Conservation (phyloP, 2,797 vertebrate genomes). For the Epinephelus malabaricus region DNA sequence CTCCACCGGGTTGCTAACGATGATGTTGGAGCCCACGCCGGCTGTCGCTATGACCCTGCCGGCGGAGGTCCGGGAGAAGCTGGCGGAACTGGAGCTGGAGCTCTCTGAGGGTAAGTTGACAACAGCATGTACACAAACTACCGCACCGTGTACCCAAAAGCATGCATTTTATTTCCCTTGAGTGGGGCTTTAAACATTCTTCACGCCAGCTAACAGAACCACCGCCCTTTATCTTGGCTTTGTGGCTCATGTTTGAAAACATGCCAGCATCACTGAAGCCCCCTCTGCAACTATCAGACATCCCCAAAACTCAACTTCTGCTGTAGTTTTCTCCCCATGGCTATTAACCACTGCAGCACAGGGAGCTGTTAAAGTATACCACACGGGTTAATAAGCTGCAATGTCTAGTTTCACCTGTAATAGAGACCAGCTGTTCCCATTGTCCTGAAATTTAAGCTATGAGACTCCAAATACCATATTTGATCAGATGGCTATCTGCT, state of each 20-base stretch:
- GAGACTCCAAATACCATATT: constrained; percentile 29
- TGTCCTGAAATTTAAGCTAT: constrained; percentile 22
- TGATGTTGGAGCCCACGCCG: constrained; percentile 87
- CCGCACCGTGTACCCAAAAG: background rate
- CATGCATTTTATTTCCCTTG: background rate
- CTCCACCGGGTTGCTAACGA: constrained; percentile 83
- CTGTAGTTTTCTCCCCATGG: constrained; percentile 31
- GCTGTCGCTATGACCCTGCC: constrained; percentile 85
- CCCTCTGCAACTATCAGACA: background rate
- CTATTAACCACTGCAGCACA: constrained; percentile 4
- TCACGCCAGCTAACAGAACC: constrained; percentile 51
- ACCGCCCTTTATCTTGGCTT: constrained; percentile 67
- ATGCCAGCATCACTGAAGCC: constrained; percentile 43
- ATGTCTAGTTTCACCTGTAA: background rate
- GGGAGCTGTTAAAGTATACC: background rate
- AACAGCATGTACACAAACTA: constrained; percentile 15
- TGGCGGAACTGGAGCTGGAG: constrained; percentile 90
- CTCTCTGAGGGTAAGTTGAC: constrained; percentile 86
- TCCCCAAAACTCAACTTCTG: constrained; percentile 44
- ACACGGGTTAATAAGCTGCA: background rate
- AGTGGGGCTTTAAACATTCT: constrained; percentile 5
- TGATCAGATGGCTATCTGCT: constrained; percentile 44
- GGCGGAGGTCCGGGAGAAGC: constrained; percentile 89
- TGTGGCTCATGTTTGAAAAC: constrained; percentile 42
- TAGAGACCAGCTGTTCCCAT: background rate